phyloP scores from a whole-genome alignment of 2,888 invertebrate genomes.

The Zhuqinia jingwanae region DNA sequence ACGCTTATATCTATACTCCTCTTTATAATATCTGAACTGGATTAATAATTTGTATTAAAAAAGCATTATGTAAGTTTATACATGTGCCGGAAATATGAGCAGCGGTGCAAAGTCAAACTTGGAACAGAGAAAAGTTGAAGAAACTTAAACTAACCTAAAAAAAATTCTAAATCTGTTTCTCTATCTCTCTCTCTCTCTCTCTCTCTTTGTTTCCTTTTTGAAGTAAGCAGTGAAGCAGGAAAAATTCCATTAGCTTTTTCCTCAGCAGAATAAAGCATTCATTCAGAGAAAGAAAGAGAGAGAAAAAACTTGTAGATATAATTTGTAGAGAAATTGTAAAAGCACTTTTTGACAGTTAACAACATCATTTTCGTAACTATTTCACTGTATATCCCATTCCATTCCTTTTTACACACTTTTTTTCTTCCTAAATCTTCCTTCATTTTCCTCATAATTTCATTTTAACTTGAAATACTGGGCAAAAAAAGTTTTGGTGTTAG shows the following conservation, averaged over 20 bases:
- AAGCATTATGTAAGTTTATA: conserved; percentile 5
- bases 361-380: conserved; percentile 48
- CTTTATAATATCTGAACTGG: not conserved
- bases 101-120: not conserved
- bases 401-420: not conserved
- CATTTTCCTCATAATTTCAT: conserved; percentile 53
- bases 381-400: too few species aligned
- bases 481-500: conserved; percentile 4
- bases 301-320: conserved; percentile 2
- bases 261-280: not conserved
- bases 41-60: conserved; percentile 15
- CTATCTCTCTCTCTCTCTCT: not conserved
- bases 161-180: not conserved
- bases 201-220: not conserved
- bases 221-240: conserved; percentile 19
- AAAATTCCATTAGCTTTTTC: conserved; percentile 24
- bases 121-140: not conserved
- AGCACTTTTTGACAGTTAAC: conserved; percentile 53
- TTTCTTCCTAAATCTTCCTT: not conserved
- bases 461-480: too few species aligned
- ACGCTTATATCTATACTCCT: too few species aligned
- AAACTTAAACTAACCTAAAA: not conserved
- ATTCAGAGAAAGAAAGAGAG: not conserved
- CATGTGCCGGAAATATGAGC: not conserved
- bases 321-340: conserved; percentile 31